A percentile compares a stretch with the other conserved stretches of the same genome.
Evolutionary conservation across 2,797 vertebrate genomes (phyloP).

Genomic region (Malacoctenus gilli): DNA sequence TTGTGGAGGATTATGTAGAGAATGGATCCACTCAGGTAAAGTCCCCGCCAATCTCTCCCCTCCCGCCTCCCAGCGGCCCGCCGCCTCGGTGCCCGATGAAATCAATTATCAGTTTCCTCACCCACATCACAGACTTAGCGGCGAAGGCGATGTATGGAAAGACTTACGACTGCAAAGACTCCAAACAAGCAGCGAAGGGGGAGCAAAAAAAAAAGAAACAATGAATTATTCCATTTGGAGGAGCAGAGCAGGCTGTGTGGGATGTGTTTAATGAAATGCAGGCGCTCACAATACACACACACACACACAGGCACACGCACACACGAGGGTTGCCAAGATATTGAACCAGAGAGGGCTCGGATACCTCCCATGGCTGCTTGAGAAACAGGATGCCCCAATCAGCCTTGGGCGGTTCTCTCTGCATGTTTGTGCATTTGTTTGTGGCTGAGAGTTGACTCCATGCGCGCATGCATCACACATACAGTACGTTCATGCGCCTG

Average conservation of each 20-base stretch:
- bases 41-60: constrained; percentile 68
- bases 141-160: neutral
- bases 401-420: constrained; percentile 77
- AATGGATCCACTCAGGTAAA: constrained; percentile 79
- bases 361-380: constrained; percentile 71
- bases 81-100: constrained; percentile 63
- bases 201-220: constrained; percentile 57
- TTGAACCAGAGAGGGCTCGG: constrained; percentile 73
- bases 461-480: constrained; percentile 27
- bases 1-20: constrained; percentile 81
- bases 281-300: constrained; percentile 39
- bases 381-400: constrained; percentile 77
- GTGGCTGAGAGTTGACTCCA: constrained; percentile 38
- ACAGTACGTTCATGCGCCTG: constrained; percentile 23
- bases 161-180: constrained; percentile 8
- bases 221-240: constrained; percentile 67
- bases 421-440: constrained; percentile 62
- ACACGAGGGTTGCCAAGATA: constrained; percentile 66
- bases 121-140: constrained; percentile 37
- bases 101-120: constrained; percentile 80
- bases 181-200: constrained; percentile 50
- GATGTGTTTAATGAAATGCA: constrained; percentile 74
- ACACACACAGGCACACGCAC: constrained; percentile 27
- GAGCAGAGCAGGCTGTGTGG: constrained; percentile 53
- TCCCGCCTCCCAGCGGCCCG: constrained; percentile 44